Percentiles rank a stretch among this genome's conserved stretches.
Conservation (phyloP, 2,113 vertebrate species). For the Emberiza fucata region DNA sequence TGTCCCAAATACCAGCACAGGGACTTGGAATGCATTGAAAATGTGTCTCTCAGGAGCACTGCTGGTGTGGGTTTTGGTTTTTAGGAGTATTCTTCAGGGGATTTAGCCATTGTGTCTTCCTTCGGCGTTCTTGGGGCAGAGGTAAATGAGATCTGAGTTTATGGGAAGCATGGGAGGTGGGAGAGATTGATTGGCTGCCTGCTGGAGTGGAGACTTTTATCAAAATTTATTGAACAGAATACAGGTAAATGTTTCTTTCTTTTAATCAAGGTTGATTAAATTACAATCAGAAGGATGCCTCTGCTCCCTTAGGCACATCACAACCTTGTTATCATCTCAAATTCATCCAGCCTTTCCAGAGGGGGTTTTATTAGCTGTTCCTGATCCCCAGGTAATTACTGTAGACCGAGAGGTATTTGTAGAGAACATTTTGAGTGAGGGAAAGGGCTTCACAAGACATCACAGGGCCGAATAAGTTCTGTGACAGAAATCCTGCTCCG, state of each 20-base stretch:
- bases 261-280: slow-evolving; percentile 68
- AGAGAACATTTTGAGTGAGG: slow-evolving; percentile 36
- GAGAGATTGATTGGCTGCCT: not conserved
- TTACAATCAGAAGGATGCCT: slow-evolving; percentile 34
- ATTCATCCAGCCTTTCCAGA: slow-evolving; percentile 65
- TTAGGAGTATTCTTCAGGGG: not conserved
- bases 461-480: slow-evolving; percentile 27
- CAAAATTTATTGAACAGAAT: slow-evolving; percentile 36
- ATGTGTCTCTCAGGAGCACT: not conserved
- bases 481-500: not conserved
- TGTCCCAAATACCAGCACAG: not conserved
- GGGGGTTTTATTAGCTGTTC: slow-evolving; percentile 65
- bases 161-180: not conserved
- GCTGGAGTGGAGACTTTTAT: slow-evolving; percentile 13
- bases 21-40: not conserved
- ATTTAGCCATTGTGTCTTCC: not conserved
- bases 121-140: not conserved
- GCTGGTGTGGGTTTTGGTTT: not conserved
- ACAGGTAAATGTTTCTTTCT: slow-evolving; percentile 43
- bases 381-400: slow-evolving; percentile 75
- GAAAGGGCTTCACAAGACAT: slow-evolving; percentile 38
- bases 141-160: not conserved
- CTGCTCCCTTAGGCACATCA: slow-evolving; percentile 36
- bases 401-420: slow-evolving; percentile 40
- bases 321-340: slow-evolving; percentile 68